Conservation (phyloP, 2,888 invertebrate genomes). For the Hemaris fuciformis region DNA sequence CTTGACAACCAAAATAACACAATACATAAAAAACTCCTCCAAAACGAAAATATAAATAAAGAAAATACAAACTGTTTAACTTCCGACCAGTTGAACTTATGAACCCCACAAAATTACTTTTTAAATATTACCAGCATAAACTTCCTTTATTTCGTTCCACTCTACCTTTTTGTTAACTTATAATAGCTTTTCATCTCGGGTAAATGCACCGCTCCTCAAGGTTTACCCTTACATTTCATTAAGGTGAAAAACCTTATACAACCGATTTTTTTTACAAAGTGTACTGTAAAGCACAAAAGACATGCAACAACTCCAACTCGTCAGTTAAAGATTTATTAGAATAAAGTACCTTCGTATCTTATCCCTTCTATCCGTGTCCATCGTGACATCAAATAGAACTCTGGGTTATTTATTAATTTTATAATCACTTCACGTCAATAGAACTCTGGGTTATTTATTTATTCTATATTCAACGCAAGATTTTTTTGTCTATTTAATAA, state of each 20-base stretch:
- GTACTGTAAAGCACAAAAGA: background rate
- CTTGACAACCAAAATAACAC: background rate
- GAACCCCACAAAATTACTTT: slow-evolving; percentile 20
- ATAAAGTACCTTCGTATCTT: too few relatives aligned
- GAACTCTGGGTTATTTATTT: too few relatives aligned
- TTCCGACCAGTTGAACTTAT: background rate
- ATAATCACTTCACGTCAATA: too few relatives aligned
- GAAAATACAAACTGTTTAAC: background rate
- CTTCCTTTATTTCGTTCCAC: background rate
- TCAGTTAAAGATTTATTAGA: background rate
- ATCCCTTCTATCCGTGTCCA: too few relatives aligned
- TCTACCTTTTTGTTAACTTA: background rate
- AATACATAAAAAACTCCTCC: background rate
- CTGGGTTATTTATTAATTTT: too few relatives aligned
- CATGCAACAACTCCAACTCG: background rate
- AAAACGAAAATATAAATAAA: background rate
- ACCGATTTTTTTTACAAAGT: background rate
- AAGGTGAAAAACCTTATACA: background rate
- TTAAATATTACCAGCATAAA: slow-evolving; percentile 18
- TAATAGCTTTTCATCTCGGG: background rate
- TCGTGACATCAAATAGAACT: too few relatives aligned
- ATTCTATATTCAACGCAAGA: too few relatives aligned
- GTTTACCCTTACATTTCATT: background rate
- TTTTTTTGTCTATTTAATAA: too few relatives aligned
- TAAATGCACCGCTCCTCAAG: background rate